Evolutionary conservation across 2,797 vertebrate genomes (phyloP).

Genomic region (Luscinia megarhynchos): DNA sequence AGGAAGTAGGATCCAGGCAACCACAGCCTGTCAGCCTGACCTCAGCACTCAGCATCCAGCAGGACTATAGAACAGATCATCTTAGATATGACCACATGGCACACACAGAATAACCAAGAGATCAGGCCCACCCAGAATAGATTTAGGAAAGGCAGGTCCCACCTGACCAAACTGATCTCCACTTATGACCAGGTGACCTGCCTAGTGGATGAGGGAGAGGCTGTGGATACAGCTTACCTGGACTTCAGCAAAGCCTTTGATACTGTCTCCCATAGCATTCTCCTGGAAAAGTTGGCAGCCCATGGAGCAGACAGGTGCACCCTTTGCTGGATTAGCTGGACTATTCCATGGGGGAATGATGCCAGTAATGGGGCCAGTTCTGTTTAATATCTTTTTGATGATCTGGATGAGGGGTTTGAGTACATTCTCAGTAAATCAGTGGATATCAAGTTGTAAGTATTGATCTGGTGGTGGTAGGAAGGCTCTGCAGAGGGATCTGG

Average conservation of each 20-base stretch:
- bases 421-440: neutral
- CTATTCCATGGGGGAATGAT: neutral
- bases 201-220: neutral
- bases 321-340: neutral
- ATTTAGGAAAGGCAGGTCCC: neutral
- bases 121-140: neutral
- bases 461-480: fast-evolving
- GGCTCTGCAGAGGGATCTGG: neutral
- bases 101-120: neutral
- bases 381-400: neutral
- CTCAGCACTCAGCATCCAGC: too few relatives aligned
- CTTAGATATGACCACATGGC: fast-evolving
- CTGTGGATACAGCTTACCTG: neutral
- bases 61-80: neutral
- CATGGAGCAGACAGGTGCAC: neutral
- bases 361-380: neutral
- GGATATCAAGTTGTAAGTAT: neutral
- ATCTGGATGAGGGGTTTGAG: neutral
- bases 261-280: neutral
- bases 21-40: neutral
- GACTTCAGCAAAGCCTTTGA: neutral
- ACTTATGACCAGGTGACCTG: neutral
- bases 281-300: too few relatives aligned
- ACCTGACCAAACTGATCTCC: neutral
- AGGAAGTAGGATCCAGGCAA: neutral